Percentiles rank a stretch among this genome's conserved stretches.
phyloP scores from a whole-genome alignment of 2,797 vertebrate species.

The Miichthys miiuy region DNA sequence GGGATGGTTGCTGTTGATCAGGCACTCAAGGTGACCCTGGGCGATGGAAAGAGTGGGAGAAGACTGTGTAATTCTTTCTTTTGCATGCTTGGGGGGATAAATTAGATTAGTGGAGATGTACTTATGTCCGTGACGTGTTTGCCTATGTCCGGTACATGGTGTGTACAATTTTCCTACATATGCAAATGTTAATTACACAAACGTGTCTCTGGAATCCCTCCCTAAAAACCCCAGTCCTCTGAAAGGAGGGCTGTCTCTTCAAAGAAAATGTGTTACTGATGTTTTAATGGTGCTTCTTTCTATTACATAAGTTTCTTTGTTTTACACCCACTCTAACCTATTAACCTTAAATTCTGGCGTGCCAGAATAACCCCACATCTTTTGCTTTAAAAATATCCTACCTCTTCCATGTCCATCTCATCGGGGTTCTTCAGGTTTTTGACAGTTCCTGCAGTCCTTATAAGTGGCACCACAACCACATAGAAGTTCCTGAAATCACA shows the following conservation, averaged over 20 bases:
- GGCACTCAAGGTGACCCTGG: constrained; percentile 76
- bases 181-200: constrained; percentile 34
- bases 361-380: background rate
- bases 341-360: background rate
- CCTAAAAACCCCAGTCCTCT: constrained; percentile 12
- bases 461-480: constrained; percentile 94
- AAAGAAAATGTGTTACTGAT: background rate
- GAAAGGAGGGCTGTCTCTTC: background rate
- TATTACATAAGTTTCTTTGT: background rate
- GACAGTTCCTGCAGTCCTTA: constrained; percentile 87
- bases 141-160: constrained; percentile 38
- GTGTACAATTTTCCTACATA: constrained; percentile 32
- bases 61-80: constrained; percentile 68
- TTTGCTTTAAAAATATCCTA: constrained; percentile 69
- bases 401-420: constrained; percentile 98
- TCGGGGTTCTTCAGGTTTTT: constrained; percentile 92
- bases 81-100: constrained; percentile 55
- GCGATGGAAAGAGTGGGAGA: constrained; percentile 64
- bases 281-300: background rate
- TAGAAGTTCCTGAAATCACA: constrained; percentile 88
- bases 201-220: constrained; percentile 18
- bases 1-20: constrained; percentile 65
- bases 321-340: background rate
- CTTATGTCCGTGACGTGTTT: constrained; percentile 34
- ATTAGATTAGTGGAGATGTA: constrained; percentile 65